Evolutionary conservation across 2,888 invertebrate genomes (phyloP), one percentile per base, ranked within the genome.

Genomic region (Acronicta aceris): DNA sequence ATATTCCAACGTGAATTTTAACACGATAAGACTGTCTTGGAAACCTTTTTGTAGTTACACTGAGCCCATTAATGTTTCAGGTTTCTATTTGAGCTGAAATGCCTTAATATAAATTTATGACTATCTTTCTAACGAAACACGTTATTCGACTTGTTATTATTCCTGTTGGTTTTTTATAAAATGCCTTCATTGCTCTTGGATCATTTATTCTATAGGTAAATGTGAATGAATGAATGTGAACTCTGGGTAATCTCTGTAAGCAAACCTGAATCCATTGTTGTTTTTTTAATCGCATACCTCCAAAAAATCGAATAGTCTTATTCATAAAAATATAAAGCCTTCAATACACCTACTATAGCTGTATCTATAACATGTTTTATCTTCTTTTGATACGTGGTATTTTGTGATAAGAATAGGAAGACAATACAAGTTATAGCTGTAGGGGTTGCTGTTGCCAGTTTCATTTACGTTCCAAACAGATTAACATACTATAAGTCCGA

Each of bases 1-100:
- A 33, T 21, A 21, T 21, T 10, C 15, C 33, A 46, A 52, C 55
- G 50, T 56, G 33, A 65, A 65, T 70, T 70, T 70, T 65, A 65
- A 65, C 52, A 65, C 40, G 38, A 65, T 55, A 50, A 47, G 42
- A 42, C 15, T 60, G 33, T 53, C 25, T 25, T 8, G 10, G 13
- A 59, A 56, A 40, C 40, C 50, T 57, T 51, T 50, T 27, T 25
- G 40, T 25, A 45, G 40, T 42, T 52, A 41, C 43, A 33, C 43
- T 21, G 25, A 52, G 30, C 3, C 16, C 36, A 43, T 50, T 63
- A 16, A 49, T 49, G 49, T 53, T 15, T 51, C 43, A 25, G 42
- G 54, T 64, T 47, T 59, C 40, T 30, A 50, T 58, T 49, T 17
- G 36, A 36, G 25, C 45, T 30, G 40, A 40, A 42, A 69, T 45